Base-by-base conservation (phyloP, 1,140 invertebrate species). In the Copidosoma floridanum region DNA sequence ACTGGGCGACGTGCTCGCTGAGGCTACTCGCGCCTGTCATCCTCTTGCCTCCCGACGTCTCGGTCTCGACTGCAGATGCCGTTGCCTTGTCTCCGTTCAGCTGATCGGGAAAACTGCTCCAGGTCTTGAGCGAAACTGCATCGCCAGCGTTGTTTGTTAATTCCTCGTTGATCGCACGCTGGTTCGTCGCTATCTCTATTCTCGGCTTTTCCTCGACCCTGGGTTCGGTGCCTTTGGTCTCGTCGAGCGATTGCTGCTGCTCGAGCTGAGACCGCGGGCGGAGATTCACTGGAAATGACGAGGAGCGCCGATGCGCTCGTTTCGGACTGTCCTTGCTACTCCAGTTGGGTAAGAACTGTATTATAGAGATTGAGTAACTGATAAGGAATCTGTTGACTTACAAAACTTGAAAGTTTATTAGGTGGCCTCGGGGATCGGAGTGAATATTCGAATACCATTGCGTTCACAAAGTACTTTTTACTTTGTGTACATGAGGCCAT, bases 211-310 rank as follows among this genome's bases (percentile, higher is more conserved):
- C 6, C 18, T 43, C 18, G 18, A 23, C 20, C 5, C 16, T 55
- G 20, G 14, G 26, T 14, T 32, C 8, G 4, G n/a, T 50, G 24
- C 18, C 12, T 1, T 38, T 35, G 40, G 18, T 48, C 52, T 48
- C 46, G 44, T 32, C 24, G n/a, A 46, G 44, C n/a, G 29, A 58
- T 41, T 47, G 8, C 8, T 23, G 18, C 44, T 47, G 6, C 24
- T 52, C 27, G 8, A 50, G 23, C 35, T 32, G 29, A 21, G 5
- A 1, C 24, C 18, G 35, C n/a, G 58, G 50, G 2, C 57, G 47
- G 0, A 75, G 70, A 64, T 75, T 74, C 14, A 69, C 68, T 5
- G 75, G 75, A 40, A 72, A 76, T 0, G 75, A 76, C 1, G 71
- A 74, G 0, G 75, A 76, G 16, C 75, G 62, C 6, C 68, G 67